Evolutionary conservation across 2,797 vertebrate species (phyloP).

Genomic region (Anguilla anguilla): DNA sequence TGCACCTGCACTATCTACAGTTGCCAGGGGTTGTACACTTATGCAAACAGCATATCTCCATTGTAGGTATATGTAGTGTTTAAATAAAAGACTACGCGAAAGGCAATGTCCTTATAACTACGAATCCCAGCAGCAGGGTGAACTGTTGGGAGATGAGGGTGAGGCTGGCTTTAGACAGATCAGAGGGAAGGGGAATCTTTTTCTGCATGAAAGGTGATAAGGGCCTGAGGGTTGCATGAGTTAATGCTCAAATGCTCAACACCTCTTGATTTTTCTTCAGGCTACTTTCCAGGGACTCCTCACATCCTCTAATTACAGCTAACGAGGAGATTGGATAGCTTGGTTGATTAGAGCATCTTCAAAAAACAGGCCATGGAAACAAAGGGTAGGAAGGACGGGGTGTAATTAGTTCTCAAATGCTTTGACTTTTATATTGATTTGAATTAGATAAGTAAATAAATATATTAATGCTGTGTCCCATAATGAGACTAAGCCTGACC

Average conservation of each 20-base stretch:
- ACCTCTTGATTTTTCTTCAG: neutral
- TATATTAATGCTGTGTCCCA: neutral
- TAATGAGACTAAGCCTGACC: neutral
- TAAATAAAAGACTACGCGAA: neutral
- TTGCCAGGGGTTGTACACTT: too few species aligned
- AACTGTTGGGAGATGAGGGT: neutral
- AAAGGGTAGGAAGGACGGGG: neutral
- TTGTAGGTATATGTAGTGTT: neutral
- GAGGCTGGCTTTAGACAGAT: neutral
- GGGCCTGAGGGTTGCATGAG: neutral
- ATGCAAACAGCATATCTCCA: too few species aligned
- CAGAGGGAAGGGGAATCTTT: neutral
- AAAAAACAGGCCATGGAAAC: slow-evolving; percentile 11
- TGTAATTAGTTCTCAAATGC: slow-evolving; percentile 15
- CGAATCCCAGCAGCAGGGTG: neutral
- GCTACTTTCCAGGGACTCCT: neutral
- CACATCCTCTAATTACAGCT: neutral
- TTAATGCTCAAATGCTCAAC: slow-evolving; percentile 13
- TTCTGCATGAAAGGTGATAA: neutral
- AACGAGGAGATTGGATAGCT: neutral
- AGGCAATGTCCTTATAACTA: neutral
- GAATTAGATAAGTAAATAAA: slow-evolving; percentile 6
- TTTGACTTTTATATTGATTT: neutral
- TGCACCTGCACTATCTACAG: too few species aligned
- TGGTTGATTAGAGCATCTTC: neutral